A percentile compares a stretch with the other conserved stretches of the same genome.
Evolutionary conservation across 2,888 invertebrate species (phyloP).

Genomic region (Epirrita christyi): DNA sequence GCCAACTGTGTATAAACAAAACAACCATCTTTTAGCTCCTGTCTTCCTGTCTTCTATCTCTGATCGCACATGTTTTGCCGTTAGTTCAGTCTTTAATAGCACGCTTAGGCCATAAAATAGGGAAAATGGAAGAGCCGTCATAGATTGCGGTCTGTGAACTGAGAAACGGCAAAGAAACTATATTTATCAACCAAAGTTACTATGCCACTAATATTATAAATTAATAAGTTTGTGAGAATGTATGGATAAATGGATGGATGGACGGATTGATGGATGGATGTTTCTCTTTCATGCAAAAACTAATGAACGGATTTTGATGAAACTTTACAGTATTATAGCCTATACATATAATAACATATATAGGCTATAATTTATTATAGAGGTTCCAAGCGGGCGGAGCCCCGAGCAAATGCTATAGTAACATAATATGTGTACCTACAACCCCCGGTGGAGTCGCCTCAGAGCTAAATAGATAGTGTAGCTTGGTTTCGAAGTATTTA

Average conservation of each 20-base stretch:
- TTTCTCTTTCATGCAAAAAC: too few relatives aligned
- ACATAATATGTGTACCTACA: neutral
- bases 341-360: too few relatives aligned
- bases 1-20: neutral
- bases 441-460: constrained; percentile 9
- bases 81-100: constrained; percentile 39
- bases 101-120: constrained; percentile 40
- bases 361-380: too few relatives aligned
- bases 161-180: constrained; percentile 1
- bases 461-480: constrained; percentile 29
- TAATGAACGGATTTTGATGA: too few relatives aligned
- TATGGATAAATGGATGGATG: too few relatives aligned
- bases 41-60: constrained; percentile 8
- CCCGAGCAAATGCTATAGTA: too few relatives aligned
- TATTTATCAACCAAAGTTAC: neutral
- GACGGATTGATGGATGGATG: too few relatives aligned
- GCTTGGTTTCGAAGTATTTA: constrained; percentile 33
- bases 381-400: too few relatives aligned
- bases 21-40: neutral
- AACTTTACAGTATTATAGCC: too few relatives aligned
- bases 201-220: too few relatives aligned
- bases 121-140: constrained; percentile 33
- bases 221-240: too few relatives aligned
- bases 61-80: constrained; percentile 14
- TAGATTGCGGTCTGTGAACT: constrained; percentile 44